Percentiles rank a stretch among this genome's conserved stretches.
phyloP scores from a whole-genome alignment of 2,888 invertebrate genomes.

The Hetaerina titia region DNA sequence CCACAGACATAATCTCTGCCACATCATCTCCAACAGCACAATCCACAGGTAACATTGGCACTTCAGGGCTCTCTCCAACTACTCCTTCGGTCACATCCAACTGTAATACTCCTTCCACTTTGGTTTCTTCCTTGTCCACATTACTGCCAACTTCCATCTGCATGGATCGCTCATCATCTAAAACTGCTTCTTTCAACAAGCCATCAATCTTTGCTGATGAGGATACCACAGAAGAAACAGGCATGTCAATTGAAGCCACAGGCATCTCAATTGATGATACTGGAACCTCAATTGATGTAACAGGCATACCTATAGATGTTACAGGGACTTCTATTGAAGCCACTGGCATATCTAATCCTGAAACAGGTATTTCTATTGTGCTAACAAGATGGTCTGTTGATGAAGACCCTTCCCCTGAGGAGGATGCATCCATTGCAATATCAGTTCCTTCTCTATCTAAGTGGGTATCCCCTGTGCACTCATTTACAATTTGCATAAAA shows the following conservation, averaged over 20 bases:
- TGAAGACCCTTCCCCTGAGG: background rate
- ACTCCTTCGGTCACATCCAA: constrained; percentile 76
- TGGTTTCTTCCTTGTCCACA: constrained; percentile 73
- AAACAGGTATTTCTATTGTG: constrained; percentile 17
- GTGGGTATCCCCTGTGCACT: background rate
- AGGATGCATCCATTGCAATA: background rate
- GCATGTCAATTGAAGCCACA: constrained; percentile 38
- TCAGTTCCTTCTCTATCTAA: background rate
- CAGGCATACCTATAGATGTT: background rate
- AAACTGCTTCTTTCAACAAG: constrained; percentile 33
- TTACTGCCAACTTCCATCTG: constrained; percentile 33
- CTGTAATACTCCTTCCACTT: constrained; percentile 77
- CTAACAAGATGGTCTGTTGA: background rate
- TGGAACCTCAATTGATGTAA: background rate
- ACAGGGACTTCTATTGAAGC: background rate
- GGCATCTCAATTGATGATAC: background rate
- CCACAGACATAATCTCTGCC: constrained; percentile 72
- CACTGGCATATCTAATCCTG: background rate
- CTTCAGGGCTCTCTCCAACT: constrained; percentile 72
- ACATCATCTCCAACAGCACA: constrained; percentile 46
- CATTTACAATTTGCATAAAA: background rate
- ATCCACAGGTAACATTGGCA: constrained; percentile 42
- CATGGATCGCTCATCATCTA: constrained; percentile 55
- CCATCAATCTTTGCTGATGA: constrained; percentile 43
- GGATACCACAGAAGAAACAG: background rate